A percentile compares a stretch with the other conserved stretches of the same genome.
phyloP scores from a whole-genome alignment of 2,888 invertebrate genomes.

The Patella ulyssiponensis region DNA sequence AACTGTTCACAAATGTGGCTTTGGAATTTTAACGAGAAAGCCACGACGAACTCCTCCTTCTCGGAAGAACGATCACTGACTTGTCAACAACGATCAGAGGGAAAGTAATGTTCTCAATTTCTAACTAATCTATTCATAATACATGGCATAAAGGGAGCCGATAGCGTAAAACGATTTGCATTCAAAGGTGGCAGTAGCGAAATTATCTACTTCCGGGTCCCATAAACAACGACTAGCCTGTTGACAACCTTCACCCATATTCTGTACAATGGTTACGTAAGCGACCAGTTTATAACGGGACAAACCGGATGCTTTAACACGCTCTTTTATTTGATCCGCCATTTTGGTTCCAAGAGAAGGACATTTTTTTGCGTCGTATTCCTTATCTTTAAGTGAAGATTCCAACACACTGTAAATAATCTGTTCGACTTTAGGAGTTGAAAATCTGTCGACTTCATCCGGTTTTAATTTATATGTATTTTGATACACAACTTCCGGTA shows the following conservation, averaged over 20 bases:
- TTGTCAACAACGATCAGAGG: too few species aligned
- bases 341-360: neutral
- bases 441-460: neutral
- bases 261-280: neutral
- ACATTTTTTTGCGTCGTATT: neutral
- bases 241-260: neutral
- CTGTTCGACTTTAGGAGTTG: neutral
- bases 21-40: too few species aligned
- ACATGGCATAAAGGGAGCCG: neutral
- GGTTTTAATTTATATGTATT: neutral
- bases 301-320: neutral
- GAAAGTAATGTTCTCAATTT: too few species aligned
- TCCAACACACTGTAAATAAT: neutral
- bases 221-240: neutral
- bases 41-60: too few species aligned
- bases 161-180: neutral
- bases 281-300: neutral
- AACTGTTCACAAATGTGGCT: too few species aligned
- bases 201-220: constrained; percentile 3
- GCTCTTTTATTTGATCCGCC: constrained; percentile 9
- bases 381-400: neutral
- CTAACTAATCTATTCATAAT: neutral
- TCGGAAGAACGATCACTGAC: too few species aligned
- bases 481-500: constrained; percentile 8
- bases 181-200: neutral